Conservation (phyloP, 1,140 invertebrate species). For the Nephotettix cincticeps region DNA sequence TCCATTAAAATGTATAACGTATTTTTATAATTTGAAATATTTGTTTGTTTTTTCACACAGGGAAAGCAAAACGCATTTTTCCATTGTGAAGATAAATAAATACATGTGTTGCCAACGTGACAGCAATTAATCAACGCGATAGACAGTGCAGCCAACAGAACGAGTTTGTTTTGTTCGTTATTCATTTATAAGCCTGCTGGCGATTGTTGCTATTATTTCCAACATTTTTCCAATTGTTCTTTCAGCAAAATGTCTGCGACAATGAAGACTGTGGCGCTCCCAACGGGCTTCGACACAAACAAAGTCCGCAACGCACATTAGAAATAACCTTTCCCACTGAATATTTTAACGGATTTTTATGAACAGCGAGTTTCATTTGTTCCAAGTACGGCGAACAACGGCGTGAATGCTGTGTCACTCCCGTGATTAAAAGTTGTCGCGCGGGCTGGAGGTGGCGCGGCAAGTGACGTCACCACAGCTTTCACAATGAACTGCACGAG, state of each 20-base stretch:
- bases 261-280: slow-evolving; percentile 1
- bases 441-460: not conserved
- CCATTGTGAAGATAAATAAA: not conserved
- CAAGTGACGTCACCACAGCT: too few relatives aligned
- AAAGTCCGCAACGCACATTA: slow-evolving; percentile 4
- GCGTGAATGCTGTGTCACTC: not conserved
- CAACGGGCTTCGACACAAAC: not conserved
- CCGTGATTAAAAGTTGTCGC: slow-evolving; percentile 7
- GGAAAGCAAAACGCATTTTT: not conserved
- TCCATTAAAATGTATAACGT: not conserved
- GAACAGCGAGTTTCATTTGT: slow-evolving; percentile 6
- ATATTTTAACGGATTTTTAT: slow-evolving; percentile 11
- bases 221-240: slow-evolving; percentile 9
- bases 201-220: slow-evolving; percentile 2
- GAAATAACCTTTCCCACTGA: not conserved
- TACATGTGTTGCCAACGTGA: not conserved
- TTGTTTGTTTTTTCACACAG: not conserved
- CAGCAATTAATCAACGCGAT: slow-evolving; percentile 12
- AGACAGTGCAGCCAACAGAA: slow-evolving; percentile 9
- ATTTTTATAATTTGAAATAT: not conserved
- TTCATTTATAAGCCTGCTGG: slow-evolving; percentile 12
- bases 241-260: not conserved
- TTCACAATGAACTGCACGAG: too few relatives aligned
- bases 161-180: slow-evolving; percentile 11
- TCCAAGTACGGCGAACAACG: not conserved